Evolutionary conservation across 2,113 vertebrate genomes (phyloP).

Genomic region (Anhinga rufa): DNA sequence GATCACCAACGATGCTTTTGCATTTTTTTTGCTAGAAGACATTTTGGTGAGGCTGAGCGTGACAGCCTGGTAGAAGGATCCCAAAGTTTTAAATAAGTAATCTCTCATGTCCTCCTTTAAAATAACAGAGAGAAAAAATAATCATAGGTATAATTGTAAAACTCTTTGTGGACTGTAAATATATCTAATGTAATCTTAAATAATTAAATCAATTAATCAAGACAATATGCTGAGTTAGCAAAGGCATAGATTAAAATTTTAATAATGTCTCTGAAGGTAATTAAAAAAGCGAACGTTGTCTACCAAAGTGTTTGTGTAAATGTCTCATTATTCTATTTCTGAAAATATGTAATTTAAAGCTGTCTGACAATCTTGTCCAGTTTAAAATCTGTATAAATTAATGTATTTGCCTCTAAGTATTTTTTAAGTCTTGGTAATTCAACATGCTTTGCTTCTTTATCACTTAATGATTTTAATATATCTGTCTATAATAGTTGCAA

Average conservation of each 20-base stretch:
- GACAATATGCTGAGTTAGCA: neutral
- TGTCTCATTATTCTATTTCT: neutral
- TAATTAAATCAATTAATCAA: neutral
- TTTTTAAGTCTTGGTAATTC: neutral
- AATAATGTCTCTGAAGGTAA: neutral
- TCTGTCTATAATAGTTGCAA: neutral
- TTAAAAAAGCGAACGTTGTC: neutral
- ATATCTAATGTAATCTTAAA: neutral
- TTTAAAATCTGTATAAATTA: neutral
- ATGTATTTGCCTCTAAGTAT: neutral
- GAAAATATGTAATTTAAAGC: neutral
- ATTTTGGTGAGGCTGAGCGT: neutral
- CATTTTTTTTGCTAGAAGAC: neutral
- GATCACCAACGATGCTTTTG: neutral
- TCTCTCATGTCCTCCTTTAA: neutral
- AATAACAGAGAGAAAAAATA: neutral
- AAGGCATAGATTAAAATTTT: neutral
- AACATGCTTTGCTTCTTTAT: neutral
- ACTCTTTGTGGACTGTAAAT: neutral
- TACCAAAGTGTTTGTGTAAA: neutral
- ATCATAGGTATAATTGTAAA: neutral
- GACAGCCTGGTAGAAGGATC: neutral
- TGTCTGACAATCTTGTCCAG: neutral
- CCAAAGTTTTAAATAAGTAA: neutral
- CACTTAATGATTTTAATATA: neutral